Conservation (phyloP, 2,888 invertebrate genomes). For the Pammene aurita region DNA sequence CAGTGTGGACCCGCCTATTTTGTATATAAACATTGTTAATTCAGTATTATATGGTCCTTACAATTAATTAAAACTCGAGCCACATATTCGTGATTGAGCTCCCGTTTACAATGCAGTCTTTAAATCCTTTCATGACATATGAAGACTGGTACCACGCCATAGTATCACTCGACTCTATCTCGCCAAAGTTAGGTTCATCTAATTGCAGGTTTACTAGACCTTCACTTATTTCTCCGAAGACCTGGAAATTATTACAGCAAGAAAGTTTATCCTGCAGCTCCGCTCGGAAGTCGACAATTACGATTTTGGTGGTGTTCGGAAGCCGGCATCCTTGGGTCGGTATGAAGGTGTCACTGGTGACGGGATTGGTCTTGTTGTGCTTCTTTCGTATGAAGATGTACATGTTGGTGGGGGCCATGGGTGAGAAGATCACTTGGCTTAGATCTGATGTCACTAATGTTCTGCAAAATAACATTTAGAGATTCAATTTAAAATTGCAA, state of each 20-base stretch:
- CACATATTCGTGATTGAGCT: slow-evolving; percentile 80
- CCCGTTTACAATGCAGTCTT: slow-evolving; percentile 82
- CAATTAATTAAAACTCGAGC: slow-evolving; percentile 55
- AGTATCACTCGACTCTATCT: slow-evolving; percentile 67
- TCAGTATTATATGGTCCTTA: no score
- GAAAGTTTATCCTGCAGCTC: slow-evolving; percentile 55
- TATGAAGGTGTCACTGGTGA: slow-evolving; percentile 67
- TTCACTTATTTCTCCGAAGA: slow-evolving; percentile 68
- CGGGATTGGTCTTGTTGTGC: slow-evolving; percentile 49
- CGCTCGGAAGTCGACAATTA: slow-evolving; percentile 68
- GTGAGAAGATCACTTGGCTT: slow-evolving; percentile 68
- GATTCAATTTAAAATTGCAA: background rate
- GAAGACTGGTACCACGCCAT: slow-evolving; percentile 81
- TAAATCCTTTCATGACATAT: slow-evolving; percentile 83
- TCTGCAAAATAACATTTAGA: slow-evolving; percentile 60
- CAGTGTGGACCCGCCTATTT: no score
- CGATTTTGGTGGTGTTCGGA: slow-evolving; percentile 66
- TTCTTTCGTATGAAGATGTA: slow-evolving; percentile 78
- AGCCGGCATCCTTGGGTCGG: slow-evolving; percentile 66
- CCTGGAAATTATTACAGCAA: slow-evolving; percentile 71
- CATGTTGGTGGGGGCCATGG: slow-evolving; percentile 74
- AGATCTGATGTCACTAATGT: slow-evolving; percentile 76
- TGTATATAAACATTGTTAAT: no score
- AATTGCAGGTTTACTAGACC: slow-evolving; percentile 52
- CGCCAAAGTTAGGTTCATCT: slow-evolving; percentile 53